Conservation (phyloP, 2,888 invertebrate species). For the Harpagoxenus sublaevis region DNA sequence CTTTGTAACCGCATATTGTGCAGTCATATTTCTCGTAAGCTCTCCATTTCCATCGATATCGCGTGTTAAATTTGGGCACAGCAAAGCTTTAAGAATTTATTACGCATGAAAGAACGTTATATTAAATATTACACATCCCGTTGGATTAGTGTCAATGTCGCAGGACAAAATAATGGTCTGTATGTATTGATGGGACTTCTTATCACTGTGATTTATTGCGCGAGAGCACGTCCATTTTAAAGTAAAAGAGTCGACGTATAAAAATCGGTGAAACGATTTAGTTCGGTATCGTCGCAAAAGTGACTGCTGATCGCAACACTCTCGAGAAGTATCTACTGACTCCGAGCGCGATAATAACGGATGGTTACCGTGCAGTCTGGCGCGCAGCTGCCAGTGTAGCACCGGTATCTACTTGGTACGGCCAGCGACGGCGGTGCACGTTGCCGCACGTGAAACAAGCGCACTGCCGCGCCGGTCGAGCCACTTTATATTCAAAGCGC, state of each 20-base stretch:
- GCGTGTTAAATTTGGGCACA: constrained; percentile 32
- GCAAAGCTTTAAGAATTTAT: neutral
- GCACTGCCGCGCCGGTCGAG: constrained; percentile 54
- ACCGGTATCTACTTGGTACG: constrained; percentile 67
- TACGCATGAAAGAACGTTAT: neutral
- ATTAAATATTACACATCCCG: constrained; percentile 3
- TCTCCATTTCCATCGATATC: constrained; percentile 8
- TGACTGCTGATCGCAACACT: constrained; percentile 71
- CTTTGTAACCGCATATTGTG: constrained; percentile 55
- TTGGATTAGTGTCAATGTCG: neutral
- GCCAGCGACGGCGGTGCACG: constrained; percentile 52
- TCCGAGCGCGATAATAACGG: constrained; percentile 74
- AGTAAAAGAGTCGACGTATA: constrained; percentile 39
- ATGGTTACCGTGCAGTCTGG: constrained; percentile 69
- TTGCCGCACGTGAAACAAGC: constrained; percentile 71
- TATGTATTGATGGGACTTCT: neutral
- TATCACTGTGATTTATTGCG: neutral
- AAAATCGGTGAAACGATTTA: constrained; percentile 34
- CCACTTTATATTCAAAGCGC: constrained; percentile 85
- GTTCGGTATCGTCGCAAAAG: constrained; percentile 57
- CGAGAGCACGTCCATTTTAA: neutral
- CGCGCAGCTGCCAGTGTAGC: constrained; percentile 73
- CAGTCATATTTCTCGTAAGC: constrained; percentile 50
- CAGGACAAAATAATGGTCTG: neutral
- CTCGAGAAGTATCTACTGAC: constrained; percentile 72